Evolutionary conservation across 2,113 vertebrate genomes (phyloP).

Genomic region (Cheirogaleus medius): DNA sequence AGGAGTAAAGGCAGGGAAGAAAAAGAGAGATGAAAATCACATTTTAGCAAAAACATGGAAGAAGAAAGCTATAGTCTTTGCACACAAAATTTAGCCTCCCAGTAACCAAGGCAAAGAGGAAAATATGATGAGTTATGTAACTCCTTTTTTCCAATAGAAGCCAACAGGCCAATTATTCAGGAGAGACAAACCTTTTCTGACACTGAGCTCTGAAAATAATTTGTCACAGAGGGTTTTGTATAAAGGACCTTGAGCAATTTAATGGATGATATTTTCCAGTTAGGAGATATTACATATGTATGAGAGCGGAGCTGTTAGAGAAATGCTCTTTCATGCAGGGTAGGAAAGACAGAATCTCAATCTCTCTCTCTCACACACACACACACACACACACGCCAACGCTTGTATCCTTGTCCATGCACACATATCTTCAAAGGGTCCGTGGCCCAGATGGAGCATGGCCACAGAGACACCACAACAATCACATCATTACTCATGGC

Average conservation of each 20-base stretch:
- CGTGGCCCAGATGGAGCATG: background rate
- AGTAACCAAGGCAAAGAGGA: slow-evolving; percentile 56
- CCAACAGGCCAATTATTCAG: slow-evolving; percentile 26
- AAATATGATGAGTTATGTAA: background rate
- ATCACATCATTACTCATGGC: background rate
- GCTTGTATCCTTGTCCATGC: background rate
- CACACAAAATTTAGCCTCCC: slow-evolving; percentile 48
- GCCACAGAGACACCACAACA: background rate
- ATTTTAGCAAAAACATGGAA: background rate
- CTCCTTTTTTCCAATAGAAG: background rate
- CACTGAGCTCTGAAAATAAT: slow-evolving; percentile 58
- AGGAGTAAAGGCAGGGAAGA: background rate
- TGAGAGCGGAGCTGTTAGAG: slow-evolving; percentile 14
- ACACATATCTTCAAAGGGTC: background rate
- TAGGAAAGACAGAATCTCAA: background rate
- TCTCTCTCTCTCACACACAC: background rate
- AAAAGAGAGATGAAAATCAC: background rate
- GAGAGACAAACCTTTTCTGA: slow-evolving; percentile 40
- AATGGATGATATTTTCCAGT: slow-evolving; percentile 51
- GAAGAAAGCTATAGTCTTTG: background rate
- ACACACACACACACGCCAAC: background rate
- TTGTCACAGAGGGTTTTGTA: slow-evolving; percentile 30
- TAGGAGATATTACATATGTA: slow-evolving; percentile 13
- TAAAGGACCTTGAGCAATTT: slow-evolving; percentile 42
- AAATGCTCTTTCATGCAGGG: background rate